Evolutionary conservation across 2,797 vertebrate genomes (phyloP).

Genomic region (Zenarchopterus dispar): DNA sequence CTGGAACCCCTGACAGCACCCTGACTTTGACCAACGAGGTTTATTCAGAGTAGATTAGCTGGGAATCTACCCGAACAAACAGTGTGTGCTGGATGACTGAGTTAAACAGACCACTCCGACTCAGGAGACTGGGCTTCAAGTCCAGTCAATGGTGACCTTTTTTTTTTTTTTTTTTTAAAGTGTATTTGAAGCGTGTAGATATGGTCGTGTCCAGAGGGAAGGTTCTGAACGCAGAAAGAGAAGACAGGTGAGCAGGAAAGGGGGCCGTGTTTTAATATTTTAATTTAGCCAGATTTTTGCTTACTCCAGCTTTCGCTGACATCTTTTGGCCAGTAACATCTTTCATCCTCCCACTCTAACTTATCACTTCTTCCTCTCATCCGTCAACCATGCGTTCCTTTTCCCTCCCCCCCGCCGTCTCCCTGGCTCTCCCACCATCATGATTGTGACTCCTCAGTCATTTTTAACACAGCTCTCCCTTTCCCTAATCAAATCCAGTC

Average conservation of each 20-base stretch:
- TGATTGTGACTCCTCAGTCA: conserved; percentile 16
- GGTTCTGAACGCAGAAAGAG: neutral
- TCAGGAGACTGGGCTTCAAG: conserved; percentile 3
- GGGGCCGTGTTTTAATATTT: neutral
- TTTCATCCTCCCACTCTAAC: conserved; percentile 4
- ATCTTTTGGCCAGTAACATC: conserved; percentile 1
- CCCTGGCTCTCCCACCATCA: conserved; percentile 4
- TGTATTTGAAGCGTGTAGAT: conserved; percentile 1
- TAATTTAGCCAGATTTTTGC: neutral
- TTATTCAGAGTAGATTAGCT: neutral
- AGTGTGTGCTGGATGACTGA: neutral
- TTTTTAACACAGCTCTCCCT: conserved; percentile 42
- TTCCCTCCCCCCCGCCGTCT: neutral
- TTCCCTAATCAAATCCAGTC: conserved; percentile 65
- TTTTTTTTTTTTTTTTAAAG: too few species aligned
- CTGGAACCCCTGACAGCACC: too few species aligned
- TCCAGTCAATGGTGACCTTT: conserved; percentile 17
- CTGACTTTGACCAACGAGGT: neutral
- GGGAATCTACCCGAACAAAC: neutral
- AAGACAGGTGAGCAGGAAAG: neutral
- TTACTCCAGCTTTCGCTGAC: neutral
- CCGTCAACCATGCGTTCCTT: conserved; percentile 4
- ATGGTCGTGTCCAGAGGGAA: conserved; percentile 5
- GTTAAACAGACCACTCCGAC: conserved; percentile 8
- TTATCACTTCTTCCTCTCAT: conserved; percentile 18